Percentiles rank a stretch among this genome's conserved stretches.
Evolutionary conservation across 2,113 vertebrate genomes (phyloP).

Genomic region (Chaenocephalus aceratus): DNA sequence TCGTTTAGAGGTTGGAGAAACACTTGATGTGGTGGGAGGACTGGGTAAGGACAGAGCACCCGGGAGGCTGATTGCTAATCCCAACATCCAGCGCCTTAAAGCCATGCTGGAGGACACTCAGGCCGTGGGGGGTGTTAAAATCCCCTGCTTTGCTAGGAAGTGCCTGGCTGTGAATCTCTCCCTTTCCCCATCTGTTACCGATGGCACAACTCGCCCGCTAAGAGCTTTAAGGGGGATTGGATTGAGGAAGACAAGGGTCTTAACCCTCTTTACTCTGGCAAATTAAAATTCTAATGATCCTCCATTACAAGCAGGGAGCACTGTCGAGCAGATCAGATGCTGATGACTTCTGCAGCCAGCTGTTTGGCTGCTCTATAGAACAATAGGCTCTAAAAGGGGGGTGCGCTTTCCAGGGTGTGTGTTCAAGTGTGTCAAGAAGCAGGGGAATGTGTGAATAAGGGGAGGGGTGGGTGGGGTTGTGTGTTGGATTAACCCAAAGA

Average conservation of each 20-base stretch:
- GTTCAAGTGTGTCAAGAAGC: constrained; percentile 35
- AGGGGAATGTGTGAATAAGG: constrained; percentile 41
- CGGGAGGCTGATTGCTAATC: constrained; percentile 56
- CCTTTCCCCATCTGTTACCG: constrained; percentile 76
- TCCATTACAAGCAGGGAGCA: constrained; percentile 67
- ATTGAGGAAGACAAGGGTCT: constrained; percentile 50
- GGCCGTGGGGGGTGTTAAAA: constrained; percentile 67
- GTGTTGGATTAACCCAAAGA: constrained; percentile 68
- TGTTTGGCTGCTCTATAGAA: constrained; percentile 64
- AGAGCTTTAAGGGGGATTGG: constrained; percentile 25
- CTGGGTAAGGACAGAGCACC: constrained; percentile 29
- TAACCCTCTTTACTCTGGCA: constrained; percentile 55
- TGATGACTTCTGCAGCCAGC: constrained; percentile 71
- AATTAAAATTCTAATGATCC: constrained; percentile 78
- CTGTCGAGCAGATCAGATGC: constrained; percentile 69
- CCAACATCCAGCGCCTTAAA: constrained; percentile 55
- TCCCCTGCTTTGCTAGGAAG: constrained; percentile 60
- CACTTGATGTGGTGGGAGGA: constrained; percentile 31
- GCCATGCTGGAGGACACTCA: constrained; percentile 49
- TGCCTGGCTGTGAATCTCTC: constrained; percentile 76
- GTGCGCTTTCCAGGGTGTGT: constrained; percentile 47
- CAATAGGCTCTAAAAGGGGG: constrained; percentile 67
- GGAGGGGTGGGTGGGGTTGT: constrained; percentile 2
- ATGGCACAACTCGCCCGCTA: constrained; percentile 33
- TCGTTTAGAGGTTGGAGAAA: constrained; percentile 39